Evolutionary conservation across 2,888 invertebrate species (phyloP), one percentile per base, ranked within the genome.

Genomic region (Drosophila siamana): DNA sequence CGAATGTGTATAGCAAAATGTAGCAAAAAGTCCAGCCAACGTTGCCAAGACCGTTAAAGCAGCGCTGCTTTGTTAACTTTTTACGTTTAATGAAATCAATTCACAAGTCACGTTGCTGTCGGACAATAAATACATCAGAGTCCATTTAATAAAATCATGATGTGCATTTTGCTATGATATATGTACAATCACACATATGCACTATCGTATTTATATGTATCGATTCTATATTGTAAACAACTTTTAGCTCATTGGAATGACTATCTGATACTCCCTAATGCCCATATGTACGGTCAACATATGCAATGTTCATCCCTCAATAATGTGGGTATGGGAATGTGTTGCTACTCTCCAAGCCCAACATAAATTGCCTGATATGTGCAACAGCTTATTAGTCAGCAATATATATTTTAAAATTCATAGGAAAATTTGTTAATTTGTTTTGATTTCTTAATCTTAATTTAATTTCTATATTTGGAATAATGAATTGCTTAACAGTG

Each of bases 101-200:
- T 90, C 84, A 88, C 90, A 90, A 90, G 91, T 90, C 90, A 90
- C 90, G 90, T 90, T 90, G 87, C 82, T 87, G 89, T 90, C 77
- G 91, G 85, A 91, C 91, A 90, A 91, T 91, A 90, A 90, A 91
- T 90, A 90, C 86, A 90, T 90, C 89, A 90, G 90, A 89, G 91
- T 89, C 86, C 88, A 90, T 90, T 90, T 90, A 90, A 90, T 91
- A 90, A 90, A 91, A 90, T 89, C 91, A 90, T 90, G 90, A 90
- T 89, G 90, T 83, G 89, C 88, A 90, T 87, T 90, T 90, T 84
- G 77, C 79, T 78, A 82, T 84, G 67, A 86, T 80, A 77, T 66
- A 44, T 52, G 57, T 11, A 59, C 47, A 68, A 30, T 61, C 60
- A 61, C 50, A 66, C 40, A 69, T 28, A 48, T 33, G 47, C 48